Conservation (phyloP, 2,888 invertebrate species). For the Macaria liturata region DNA sequence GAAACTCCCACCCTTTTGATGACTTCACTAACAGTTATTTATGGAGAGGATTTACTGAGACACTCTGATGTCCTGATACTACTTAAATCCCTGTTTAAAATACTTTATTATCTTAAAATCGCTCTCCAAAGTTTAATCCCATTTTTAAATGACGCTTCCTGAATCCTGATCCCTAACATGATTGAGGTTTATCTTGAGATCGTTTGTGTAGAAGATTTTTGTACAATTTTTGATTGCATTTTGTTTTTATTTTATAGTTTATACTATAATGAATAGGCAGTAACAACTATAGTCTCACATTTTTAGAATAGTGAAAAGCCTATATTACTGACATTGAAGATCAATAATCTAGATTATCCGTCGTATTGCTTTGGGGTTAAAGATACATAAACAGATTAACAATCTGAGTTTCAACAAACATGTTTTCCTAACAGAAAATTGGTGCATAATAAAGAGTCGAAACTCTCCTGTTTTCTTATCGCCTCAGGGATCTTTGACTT, state of each 20-base stretch:
- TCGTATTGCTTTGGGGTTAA: too few species aligned
- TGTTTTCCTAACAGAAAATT: too few species aligned
- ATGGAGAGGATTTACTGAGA: conserved; percentile 69
- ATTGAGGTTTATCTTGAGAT: conserved; percentile 36
- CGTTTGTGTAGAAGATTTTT: conserved; percentile 19
- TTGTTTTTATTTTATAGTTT: background rate
- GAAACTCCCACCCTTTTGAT: conserved; percentile 75
- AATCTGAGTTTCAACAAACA: too few species aligned
- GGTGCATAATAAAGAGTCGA: too few species aligned
- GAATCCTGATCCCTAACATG: conserved; percentile 40
- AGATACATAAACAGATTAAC: too few species aligned
- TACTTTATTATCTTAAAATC: conserved; percentile 30
- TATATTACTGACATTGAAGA: too few species aligned
- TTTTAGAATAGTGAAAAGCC: too few species aligned
- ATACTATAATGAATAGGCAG: too few species aligned
- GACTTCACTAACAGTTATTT: conserved; percentile 81
- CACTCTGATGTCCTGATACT: conserved; percentile 16
- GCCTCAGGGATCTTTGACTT: too few species aligned
- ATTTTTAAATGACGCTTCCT: conserved; percentile 51
- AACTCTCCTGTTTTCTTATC: too few species aligned
- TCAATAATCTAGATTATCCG: too few species aligned
- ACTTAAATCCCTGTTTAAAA: conserved; percentile 51
- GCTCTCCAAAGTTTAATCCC: conserved; percentile 61
- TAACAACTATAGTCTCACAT: too few species aligned
- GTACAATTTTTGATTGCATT: conserved; percentile 10